Evolutionary conservation across 1,140 invertebrate genomes (phyloP), one percentile per base, ranked within the genome.

Genomic region (Drosophila pseudoananassae): DNA sequence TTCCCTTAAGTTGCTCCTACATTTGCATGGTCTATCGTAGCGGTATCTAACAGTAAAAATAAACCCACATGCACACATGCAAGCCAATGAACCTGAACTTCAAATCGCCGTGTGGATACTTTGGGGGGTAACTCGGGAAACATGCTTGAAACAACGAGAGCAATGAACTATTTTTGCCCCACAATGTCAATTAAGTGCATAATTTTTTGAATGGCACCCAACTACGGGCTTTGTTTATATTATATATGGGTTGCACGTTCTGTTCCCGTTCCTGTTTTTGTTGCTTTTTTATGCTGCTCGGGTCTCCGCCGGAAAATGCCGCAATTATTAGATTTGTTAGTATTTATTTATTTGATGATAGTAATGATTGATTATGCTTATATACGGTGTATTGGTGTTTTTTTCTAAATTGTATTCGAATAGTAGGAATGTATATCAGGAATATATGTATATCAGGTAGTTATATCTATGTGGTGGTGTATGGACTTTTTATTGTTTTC

Each of bases 41-140:
- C 45, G 52, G 52, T 17, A 61, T 36, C 66, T 63, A 76, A 66
- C 60, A 51, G 60, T 63, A 89, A 77, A 79, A 79, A 77, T 84
- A 77, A 84, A 89, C 38, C 60, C 55, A 47, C 25, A 27, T 27
- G 5, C 49, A 43, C 64, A 85, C 79, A 80, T 79, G 76, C 78
- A 83, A 88, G 83, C 75, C 83, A 88, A 76, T 83, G 76, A 88
- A 88, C 84, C 73, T 89, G 76, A 89, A 83, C 79, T 89, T 89
- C 68, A 80, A 65, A 69, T 51, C 23, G 23, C 23, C 14, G 33
- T 29, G 4, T 27, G 27, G 25, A 59, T 49, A 23, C 36, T 27
- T 45, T 17, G 14, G 27, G 17, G 23, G 46, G 12, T 52, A 9
- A 45, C 17, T 2, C 29, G 12, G 17, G 20, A 51, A 31, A 40